Percentiles rank a stretch among this genome's conserved stretches.
Conservation (phyloP, 2,888 invertebrate genomes). For the Pachydiplax longipennis region DNA sequence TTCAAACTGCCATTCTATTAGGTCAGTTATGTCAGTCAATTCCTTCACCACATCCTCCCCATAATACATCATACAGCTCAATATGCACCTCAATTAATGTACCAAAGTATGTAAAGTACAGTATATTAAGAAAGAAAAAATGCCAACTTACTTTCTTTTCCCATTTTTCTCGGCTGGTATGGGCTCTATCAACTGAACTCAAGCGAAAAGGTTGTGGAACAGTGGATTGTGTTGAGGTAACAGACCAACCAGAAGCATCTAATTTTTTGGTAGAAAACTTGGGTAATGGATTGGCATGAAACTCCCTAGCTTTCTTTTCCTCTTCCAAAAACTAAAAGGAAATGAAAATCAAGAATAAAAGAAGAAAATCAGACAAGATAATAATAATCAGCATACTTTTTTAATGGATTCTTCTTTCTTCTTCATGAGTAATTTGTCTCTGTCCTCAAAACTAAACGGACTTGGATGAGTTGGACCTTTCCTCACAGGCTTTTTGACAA, state of each 20-base stretch:
- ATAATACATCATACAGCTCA: too few species aligned
- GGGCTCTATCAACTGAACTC: conserved; percentile 8
- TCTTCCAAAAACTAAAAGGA: background rate
- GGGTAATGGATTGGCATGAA: conserved; percentile 4
- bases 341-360: too few species aligned
- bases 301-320: background rate
- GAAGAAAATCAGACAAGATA: background rate
- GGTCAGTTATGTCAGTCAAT: too few species aligned
- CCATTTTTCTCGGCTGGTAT: background rate
- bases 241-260: background rate
- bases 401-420: conserved; percentile 9
- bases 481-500: background rate
- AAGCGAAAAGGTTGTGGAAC: background rate
- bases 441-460: conserved; percentile 5
- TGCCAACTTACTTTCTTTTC: background rate
- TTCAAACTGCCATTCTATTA: too few species aligned
- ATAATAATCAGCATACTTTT: background rate
- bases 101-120: background rate
- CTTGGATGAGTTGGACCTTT: background rate
- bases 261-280: background rate
- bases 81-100: too few species aligned
- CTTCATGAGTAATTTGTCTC: background rate
- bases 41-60: too few species aligned
- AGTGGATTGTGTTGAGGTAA: background rate
- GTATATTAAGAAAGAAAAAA: too few species aligned